phyloP scores from a whole-genome alignment of 1,140 invertebrate genomes.

The Brachionus calyciflorus region DNA sequence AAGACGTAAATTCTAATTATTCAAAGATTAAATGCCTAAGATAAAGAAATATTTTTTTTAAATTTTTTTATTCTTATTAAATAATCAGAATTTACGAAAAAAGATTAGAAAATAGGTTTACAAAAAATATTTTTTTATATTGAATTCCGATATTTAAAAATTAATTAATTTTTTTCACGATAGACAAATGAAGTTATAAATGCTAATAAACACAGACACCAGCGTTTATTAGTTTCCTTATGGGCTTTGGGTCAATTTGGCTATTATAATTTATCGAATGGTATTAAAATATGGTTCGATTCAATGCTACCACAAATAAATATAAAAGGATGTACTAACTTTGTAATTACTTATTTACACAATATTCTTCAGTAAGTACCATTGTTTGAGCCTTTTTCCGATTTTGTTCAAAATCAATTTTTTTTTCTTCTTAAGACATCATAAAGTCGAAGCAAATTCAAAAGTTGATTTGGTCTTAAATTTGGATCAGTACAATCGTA shows the following conservation, averaged over 20 bases:
- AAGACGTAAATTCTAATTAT: too few species aligned
- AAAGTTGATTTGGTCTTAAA: background rate
- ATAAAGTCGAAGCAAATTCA: background rate
- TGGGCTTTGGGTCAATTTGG: constrained; percentile 29
- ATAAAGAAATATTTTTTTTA: too few species aligned
- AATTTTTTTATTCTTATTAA: too few species aligned
- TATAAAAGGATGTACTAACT: constrained; percentile 17
- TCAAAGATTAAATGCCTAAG: too few species aligned
- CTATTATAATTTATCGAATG: constrained; percentile 13
- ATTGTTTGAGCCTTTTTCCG: too few species aligned
- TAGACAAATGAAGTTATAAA: constrained; percentile 29
- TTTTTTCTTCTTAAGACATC: background rate
- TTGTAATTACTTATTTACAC: background rate
- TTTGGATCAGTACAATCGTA: background rate
- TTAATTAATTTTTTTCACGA: too few species aligned
- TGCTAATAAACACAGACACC: constrained; percentile 23
- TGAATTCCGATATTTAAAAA: too few species aligned
- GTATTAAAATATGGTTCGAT: constrained; percentile 4
- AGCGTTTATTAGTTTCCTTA: background rate
- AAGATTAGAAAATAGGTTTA: too few species aligned
- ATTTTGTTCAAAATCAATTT: too few species aligned
- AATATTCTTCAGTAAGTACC: constrained; percentile 15
- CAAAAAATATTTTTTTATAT: too few species aligned
- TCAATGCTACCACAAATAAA: background rate
- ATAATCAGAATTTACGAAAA: too few species aligned